Conservation (phyloP, 2,888 invertebrate species). For the Limnephilus rhombicus region DNA sequence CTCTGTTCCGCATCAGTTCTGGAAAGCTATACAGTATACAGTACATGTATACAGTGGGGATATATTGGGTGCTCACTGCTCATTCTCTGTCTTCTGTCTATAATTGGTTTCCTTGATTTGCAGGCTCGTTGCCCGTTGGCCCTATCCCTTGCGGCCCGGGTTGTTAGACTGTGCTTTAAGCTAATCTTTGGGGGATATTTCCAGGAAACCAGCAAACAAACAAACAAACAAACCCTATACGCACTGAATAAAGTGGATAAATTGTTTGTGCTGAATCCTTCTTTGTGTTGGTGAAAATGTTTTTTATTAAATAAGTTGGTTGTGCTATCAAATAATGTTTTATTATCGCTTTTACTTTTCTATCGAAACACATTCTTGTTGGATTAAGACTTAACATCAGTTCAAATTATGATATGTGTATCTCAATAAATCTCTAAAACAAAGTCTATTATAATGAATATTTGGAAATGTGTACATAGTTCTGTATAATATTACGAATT, state of each 20-base stretch:
- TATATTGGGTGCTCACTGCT: conserved; percentile 25
- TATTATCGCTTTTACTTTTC: conserved; percentile 43
- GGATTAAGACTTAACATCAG: conserved; percentile 31
- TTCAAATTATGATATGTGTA: neutral
- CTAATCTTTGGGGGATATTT: conserved; percentile 42
- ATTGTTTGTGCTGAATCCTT: conserved; percentile 9
- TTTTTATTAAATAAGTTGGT: conserved; percentile 57
- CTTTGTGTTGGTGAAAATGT: conserved; percentile 37
- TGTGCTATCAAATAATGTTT: conserved; percentile 57
- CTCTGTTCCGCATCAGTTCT: neutral
- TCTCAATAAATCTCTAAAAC: neutral
- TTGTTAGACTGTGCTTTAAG: conserved; percentile 42
- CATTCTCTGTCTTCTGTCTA: conserved; percentile 17
- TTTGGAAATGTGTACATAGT: neutral
- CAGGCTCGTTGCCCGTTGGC: conserved; percentile 26
- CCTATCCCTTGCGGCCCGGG: conserved; percentile 43
- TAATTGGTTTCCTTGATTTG: conserved; percentile 17
- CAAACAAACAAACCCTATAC: conserved; percentile 2
- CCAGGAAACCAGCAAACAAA: neutral
- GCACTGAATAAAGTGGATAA: conserved; percentile 12
- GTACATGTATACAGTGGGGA: too few relatives aligned
- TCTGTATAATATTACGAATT: neutral
- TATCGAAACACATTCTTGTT: conserved; percentile 39
- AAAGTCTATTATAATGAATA: neutral
- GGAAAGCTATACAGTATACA: neutral